Conservation (phyloP, 2,888 invertebrate genomes). For the Eupithecia exiguata region DNA sequence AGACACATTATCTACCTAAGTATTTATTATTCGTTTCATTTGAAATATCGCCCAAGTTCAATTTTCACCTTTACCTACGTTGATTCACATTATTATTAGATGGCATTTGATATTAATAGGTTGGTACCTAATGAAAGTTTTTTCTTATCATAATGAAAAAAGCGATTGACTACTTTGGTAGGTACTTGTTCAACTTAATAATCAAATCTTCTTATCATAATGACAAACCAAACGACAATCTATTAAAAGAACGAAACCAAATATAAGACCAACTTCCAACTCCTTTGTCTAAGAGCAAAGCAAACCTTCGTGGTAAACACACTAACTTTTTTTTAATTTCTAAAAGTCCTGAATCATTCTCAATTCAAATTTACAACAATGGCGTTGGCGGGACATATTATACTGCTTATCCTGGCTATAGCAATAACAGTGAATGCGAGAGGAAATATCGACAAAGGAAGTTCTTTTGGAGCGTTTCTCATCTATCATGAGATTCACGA, state of each 20-base stretch:
- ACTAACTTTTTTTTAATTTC: not conserved
- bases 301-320: not conserved
- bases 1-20: not conserved
- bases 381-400: not conserved
- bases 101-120: not conserved
- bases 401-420: not conserved
- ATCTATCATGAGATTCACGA: slow-evolving; percentile 48
- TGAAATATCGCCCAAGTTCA: not conserved
- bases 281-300: not conserved
- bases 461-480: slow-evolving; percentile 34
- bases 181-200: not conserved
- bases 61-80: not conserved
- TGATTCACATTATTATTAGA: not conserved
- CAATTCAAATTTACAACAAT: not conserved
- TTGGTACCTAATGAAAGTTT: not conserved
- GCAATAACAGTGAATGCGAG: not conserved
- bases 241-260: not conserved
- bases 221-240: not conserved
- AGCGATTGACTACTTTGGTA: not conserved
- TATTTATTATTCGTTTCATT: not conserved
- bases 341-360: not conserved
- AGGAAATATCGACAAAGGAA: slow-evolving; percentile 9
- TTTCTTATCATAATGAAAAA: slow-evolving; percentile 2
- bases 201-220: not conserved
- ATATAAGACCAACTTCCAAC: not conserved